Evolutionary conservation across 2,113 vertebrate species (phyloP).

Genomic region (Pandion haliaetus): DNA sequence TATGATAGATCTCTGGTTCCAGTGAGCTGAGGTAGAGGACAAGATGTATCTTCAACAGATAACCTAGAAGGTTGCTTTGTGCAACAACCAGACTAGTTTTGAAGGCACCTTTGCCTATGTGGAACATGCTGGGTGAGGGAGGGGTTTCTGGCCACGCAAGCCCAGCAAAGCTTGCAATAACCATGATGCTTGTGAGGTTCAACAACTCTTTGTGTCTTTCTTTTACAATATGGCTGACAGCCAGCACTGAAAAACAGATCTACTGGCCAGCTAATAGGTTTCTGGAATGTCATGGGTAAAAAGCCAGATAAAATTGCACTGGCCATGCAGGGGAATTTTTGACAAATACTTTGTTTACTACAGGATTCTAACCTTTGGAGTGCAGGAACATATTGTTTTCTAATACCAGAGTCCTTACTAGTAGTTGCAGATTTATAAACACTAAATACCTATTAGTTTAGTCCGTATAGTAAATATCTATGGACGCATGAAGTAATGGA

Average conservation of each 20-base stretch:
- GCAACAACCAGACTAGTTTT: not conserved
- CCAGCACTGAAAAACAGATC: not conserved
- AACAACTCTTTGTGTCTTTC: not conserved
- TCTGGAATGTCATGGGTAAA: not conserved
- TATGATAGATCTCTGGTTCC: not conserved
- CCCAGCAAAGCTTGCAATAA: not conserved
- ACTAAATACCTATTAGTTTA: not conserved
- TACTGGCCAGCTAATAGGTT: not conserved
- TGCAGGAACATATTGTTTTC: not conserved
- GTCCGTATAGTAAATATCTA: not conserved
- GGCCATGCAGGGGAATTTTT: not conserved
- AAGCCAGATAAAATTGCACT: not conserved
- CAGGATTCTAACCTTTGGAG: not conserved
- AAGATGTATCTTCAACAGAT: not conserved
- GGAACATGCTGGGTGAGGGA: not conserved
- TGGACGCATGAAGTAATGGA: not conserved
- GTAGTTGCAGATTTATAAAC: not conserved
- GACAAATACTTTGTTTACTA: not conserved
- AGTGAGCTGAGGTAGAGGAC: not conserved
- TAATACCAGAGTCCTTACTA: not conserved
- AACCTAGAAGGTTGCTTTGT: not conserved
- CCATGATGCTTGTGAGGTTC: accelerated
- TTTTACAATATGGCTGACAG: not conserved
- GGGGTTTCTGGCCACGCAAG: accelerated
- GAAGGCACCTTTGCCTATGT: not conserved